phyloP scores from a whole-genome alignment of 2,113 vertebrate species.

The Protobothrops mucrosquamatus region DNA sequence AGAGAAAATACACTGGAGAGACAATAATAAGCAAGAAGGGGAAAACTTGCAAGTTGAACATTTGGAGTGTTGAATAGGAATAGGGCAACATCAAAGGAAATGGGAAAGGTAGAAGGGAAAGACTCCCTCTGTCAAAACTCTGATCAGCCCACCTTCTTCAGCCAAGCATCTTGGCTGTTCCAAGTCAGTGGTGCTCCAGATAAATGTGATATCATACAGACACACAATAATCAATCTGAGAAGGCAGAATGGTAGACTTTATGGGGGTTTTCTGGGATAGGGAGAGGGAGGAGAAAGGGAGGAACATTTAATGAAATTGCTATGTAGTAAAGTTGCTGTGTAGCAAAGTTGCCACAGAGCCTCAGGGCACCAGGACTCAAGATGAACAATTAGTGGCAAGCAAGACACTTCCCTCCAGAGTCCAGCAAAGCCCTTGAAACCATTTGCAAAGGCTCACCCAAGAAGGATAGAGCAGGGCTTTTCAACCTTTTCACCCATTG shows the following conservation, averaged over 20 bases:
- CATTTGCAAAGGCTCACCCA: neutral
- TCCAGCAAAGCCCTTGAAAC: neutral
- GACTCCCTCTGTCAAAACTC: neutral
- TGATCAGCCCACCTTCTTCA: neutral
- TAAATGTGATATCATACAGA: no score
- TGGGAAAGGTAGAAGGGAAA: neutral
- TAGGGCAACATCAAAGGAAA: neutral
- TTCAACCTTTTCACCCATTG: no score
- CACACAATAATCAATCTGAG: no score
- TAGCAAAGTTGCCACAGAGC: neutral
- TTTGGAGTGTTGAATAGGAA: neutral
- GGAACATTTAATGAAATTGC: no score
- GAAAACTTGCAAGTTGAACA: neutral
- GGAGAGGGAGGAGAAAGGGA: no score
- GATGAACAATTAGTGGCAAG: neutral
- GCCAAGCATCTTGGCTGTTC: neutral
- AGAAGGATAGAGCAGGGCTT: no score
- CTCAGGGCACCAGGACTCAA: neutral
- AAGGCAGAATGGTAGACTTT: no score
- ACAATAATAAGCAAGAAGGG: neutral
- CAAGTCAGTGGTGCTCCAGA: no score
- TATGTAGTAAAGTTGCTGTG: neutral
- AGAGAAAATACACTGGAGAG: neutral
- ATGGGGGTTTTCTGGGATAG: no score
- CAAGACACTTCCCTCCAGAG: neutral